Base-by-base conservation (phyloP, 2,888 invertebrate species). In the Barypeithes pellucidus region DNA sequence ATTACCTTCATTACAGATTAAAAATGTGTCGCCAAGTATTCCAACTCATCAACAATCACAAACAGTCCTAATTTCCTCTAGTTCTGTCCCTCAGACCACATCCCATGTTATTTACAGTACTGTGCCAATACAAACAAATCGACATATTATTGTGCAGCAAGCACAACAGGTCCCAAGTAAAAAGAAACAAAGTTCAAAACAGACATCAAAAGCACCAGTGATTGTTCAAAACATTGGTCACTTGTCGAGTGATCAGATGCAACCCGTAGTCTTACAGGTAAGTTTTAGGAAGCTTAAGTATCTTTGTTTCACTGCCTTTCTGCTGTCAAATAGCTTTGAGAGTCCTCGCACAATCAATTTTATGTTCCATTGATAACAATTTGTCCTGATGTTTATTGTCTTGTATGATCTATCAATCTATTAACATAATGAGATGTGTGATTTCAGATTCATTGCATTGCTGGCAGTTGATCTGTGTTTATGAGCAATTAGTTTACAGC, bases 201-300 rank as follows among this genome's bases (percentile, higher is more conserved):
- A 57, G n/a, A 14, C 67, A 1, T 14, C 39, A 9, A 77, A 74
- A 33, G 80, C 81, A 67, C 82, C 82, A 9, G 79, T 86, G 11
- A 77, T 86, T 60, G 82, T 86, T 33, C 85, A 85, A 72, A 86
- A 85, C 79, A 79, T 86, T 43, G 79, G 82, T 14, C 84, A 83
- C 66, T 78, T 85, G 36, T 79, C 83, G 9, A 61, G 82, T 16
- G 84, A 85, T 65, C 85, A 84, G 73, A 79, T 84, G 70, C 84
- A 87, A 59, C 90, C 91, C 79, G 89, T 93, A 45, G 88, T 93
- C 62, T 85, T 93, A 62, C 92, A 92, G 82, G 75, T 89, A 91
- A 50, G 29, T 36, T 29, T 43, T 60, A 33, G 33, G 8, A 12
- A 14, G n/a, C 14, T 22, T 45, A 33, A 85, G 18, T 18, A n/a